Conservation (phyloP, 2,113 vertebrate species). For the Leuciscus idus region DNA sequence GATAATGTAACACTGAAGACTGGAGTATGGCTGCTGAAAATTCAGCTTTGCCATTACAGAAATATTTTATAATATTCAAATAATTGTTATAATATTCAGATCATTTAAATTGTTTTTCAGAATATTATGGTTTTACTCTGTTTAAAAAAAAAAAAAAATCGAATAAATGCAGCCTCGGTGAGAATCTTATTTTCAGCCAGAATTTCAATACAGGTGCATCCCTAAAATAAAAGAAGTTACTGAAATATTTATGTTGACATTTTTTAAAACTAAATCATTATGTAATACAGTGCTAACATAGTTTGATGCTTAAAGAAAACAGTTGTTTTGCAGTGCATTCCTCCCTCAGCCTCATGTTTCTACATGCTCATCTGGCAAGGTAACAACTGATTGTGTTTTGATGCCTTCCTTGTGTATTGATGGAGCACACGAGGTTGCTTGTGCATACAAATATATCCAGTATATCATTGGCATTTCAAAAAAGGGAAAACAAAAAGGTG, state of each 20-base stretch:
- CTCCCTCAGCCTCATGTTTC: not conserved
- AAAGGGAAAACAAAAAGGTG: conserved; percentile 57
- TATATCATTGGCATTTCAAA: conserved; percentile 54
- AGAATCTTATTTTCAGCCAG: too few species aligned
- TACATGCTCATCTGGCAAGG: conserved; percentile 15
- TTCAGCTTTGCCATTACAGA: too few species aligned
- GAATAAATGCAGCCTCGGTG: too few species aligned
- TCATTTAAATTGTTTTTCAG: too few species aligned
- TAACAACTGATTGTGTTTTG: conserved; percentile 27
- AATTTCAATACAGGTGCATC: too few species aligned
- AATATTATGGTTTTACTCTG: too few species aligned
- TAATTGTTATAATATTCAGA: too few species aligned
- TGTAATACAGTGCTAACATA: not conserved
- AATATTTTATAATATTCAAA: too few species aligned
- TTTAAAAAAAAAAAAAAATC: too few species aligned
- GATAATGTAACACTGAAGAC: too few species aligned
- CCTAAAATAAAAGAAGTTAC: not conserved
- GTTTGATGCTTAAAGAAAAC: not conserved
- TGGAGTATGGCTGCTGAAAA: too few species aligned
- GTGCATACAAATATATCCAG: conserved; percentile 49
- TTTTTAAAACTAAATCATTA: not conserved
- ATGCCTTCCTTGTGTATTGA: conserved; percentile 36
- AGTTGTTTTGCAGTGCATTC: not conserved
- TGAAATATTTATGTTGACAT: not conserved
- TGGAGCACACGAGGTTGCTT: conserved; percentile 46